phyloP scores from a whole-genome alignment of 2,797 vertebrate genomes.

The Ispidina picta region DNA sequence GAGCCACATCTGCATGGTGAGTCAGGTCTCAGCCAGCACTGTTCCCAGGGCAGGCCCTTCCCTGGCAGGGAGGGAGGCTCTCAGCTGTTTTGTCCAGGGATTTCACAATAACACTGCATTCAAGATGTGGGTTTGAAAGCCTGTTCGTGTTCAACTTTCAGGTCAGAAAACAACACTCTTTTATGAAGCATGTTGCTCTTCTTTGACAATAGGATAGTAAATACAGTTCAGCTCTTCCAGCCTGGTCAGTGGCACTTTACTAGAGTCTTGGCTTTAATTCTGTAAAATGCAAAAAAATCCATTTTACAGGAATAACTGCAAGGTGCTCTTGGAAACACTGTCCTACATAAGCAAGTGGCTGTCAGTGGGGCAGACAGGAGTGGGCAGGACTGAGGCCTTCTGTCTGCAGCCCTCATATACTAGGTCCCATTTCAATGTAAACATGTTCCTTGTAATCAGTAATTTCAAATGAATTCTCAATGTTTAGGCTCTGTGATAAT shows the following conservation, averaged over 20 bases:
- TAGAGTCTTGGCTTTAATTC: background rate
- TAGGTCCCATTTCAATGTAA: background rate
- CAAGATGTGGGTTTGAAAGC: background rate
- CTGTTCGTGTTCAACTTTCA: background rate
- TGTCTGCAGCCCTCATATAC: background rate
- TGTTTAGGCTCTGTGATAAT: background rate
- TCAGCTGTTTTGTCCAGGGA: background rate
- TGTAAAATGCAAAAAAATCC: background rate
- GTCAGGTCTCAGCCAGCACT: background rate
- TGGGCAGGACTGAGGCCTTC: background rate
- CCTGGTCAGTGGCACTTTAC: background rate
- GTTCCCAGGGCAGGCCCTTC: background rate
- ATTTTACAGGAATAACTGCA: background rate
- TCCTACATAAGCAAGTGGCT: background rate
- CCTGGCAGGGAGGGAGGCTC: background rate
- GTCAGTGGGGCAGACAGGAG: background rate
- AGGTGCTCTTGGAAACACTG: background rate
- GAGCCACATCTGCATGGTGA: background rate
- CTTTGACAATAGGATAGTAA: background rate
- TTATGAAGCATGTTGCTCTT: background rate
- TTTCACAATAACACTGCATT: slow-evolving; percentile 12
- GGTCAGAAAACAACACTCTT: background rate
- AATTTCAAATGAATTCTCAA: background rate
- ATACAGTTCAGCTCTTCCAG: background rate
- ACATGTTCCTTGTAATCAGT: background rate